Conservation (phyloP, 2,888 invertebrate species). For the Phania funesta region DNA sequence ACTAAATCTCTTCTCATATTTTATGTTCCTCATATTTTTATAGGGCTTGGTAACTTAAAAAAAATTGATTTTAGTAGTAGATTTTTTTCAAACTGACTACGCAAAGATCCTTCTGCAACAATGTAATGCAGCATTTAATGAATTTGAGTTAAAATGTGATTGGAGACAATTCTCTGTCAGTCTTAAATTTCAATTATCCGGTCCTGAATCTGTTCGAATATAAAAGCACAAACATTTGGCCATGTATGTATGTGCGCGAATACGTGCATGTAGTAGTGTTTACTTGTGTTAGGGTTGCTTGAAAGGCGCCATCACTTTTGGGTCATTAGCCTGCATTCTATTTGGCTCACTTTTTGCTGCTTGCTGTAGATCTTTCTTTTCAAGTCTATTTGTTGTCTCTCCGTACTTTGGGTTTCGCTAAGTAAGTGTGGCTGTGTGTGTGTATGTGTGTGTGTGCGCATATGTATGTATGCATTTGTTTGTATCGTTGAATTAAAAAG, state of each 20-base stretch:
- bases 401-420: constrained; percentile 11
- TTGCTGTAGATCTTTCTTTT: constrained; percentile 36
- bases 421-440: not conserved
- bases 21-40: too few species aligned
- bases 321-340: constrained; percentile 65
- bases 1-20: too few species aligned
- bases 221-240: not conserved
- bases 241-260: not conserved
- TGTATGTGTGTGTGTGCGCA: not conserved
- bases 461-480: not conserved
- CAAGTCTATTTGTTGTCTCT: constrained; percentile 47
- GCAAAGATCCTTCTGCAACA: too few species aligned
- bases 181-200: not conserved
- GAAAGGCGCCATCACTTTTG: constrained; percentile 66
- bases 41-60: too few species aligned
- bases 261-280: too few species aligned
- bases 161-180: too few species aligned
- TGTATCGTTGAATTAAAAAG: constrained; percentile 34
- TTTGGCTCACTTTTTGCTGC: constrained; percentile 58
- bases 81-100: too few species aligned
- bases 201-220: constrained; percentile 8
- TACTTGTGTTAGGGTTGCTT: constrained; percentile 41
- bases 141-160: too few species aligned
- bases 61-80: too few species aligned
- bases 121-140: too few species aligned